A percentile compares a stretch with the other conserved stretches of the same genome.
Evolutionary conservation across 2,113 vertebrate genomes (phyloP).

Genomic region (Channa argus): DNA sequence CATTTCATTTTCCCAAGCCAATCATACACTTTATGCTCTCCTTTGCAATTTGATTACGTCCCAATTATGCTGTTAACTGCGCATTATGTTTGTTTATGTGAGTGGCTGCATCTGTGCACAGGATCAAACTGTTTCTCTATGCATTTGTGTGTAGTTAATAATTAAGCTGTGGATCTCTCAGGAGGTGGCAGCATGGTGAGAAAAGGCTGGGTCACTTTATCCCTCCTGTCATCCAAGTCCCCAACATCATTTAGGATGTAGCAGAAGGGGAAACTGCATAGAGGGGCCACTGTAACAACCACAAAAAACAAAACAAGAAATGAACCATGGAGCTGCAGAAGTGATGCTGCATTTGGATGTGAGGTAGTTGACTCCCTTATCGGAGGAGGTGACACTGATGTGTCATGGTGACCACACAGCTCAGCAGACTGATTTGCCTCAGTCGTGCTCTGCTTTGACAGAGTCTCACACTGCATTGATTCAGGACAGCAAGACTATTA

Average conservation of each 20-base stretch:
- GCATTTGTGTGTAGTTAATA: background rate
- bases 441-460: constrained; percentile 47
- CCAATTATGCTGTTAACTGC: constrained; percentile 17
- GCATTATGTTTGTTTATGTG: constrained; percentile 32
- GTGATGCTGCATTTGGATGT: background rate
- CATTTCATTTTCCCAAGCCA: constrained; percentile 27
- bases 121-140: background rate
- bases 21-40: constrained; percentile 7
- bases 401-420: constrained; percentile 43
- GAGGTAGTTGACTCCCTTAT: constrained; percentile 24
- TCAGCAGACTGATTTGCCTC: constrained; percentile 65
- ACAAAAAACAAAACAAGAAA: too few species aligned
- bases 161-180: background rate
- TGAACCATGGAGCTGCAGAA: background rate
- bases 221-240: too few species aligned
- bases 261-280: too few species aligned
- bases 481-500: constrained; percentile 65
- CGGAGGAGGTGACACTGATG: constrained; percentile 48
- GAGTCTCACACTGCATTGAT: constrained; percentile 62
- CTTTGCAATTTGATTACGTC: constrained; percentile 22
- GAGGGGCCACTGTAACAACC: too few species aligned
- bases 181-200: too few species aligned
- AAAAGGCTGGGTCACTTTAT: too few species aligned
- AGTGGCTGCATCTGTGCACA: constrained; percentile 2
- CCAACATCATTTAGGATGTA: too few species aligned